A percentile compares a stretch with the other conserved stretches of the same genome.
Conservation (phyloP, 2,797 vertebrate species). For the Megaceryle alcyon region DNA sequence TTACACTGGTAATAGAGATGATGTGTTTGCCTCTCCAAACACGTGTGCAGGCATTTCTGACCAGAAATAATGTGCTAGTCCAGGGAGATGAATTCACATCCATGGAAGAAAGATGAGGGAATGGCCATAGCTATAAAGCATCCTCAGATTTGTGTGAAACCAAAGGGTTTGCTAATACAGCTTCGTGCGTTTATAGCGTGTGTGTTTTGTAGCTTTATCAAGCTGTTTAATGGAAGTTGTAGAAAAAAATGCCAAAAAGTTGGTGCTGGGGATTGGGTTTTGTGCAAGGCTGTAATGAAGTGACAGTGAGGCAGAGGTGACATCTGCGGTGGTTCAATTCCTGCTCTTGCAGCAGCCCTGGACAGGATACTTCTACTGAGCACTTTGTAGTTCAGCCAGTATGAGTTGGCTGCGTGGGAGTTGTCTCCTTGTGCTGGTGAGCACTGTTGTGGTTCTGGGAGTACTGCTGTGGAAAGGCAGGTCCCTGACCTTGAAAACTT, state of each 20-base stretch:
- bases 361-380: neutral
- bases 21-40: neutral
- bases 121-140: neutral
- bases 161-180: neutral
- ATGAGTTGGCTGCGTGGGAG: neutral
- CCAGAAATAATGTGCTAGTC: neutral
- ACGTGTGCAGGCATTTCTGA: neutral
- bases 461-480: neutral
- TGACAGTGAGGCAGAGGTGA: neutral
- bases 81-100: neutral
- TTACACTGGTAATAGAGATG: neutral
- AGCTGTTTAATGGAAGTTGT: neutral
- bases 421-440: neutral
- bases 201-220: neutral
- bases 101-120: neutral
- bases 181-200: accelerated
- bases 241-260: neutral
- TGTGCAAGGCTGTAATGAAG: neutral
- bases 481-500: neutral
- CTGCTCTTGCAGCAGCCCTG: neutral
- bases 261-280: neutral
- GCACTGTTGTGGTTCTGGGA: neutral
- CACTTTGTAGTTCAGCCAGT: accelerated
- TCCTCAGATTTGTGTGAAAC: neutral
- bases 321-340: neutral